A percentile compares a stretch with the other conserved stretches of the same genome.
These are phyloP conservation scores for Ancistrus triradiatus DNA, from an alignment of 2,113 vertebrate genomes.

Conservation along the genomic window DNA sequence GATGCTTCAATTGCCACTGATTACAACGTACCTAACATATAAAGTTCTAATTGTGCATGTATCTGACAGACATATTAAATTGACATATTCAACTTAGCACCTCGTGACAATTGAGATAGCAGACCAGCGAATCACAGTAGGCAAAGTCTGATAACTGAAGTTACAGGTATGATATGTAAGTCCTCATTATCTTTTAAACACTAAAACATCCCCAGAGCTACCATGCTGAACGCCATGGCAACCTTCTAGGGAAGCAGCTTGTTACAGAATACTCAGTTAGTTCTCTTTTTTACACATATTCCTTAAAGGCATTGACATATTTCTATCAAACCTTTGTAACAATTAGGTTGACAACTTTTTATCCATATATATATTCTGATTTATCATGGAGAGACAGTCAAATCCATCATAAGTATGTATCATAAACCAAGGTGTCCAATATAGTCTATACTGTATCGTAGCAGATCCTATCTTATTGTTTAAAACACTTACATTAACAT, in stretches of 20 bases:
- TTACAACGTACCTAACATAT: conserved; percentile 41
- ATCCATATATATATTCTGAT: no score
- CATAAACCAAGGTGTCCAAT: no score
- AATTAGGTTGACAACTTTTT: no score
- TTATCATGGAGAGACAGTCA: no score
- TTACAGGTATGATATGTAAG: conserved; percentile 62
- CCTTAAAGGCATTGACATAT: conserved; percentile 55
- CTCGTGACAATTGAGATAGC: conserved; percentile 45
- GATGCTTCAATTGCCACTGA: conserved; percentile 17
- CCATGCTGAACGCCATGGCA: conserved; percentile 60
- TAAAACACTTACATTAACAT: no score
- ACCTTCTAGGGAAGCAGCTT: conserved; percentile 60
- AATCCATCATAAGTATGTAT: no score
- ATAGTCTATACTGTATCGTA: no score
- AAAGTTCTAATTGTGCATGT: conserved; percentile 47
- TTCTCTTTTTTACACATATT: conserved; percentile 50
- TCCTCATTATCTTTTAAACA: conserved; percentile 72
- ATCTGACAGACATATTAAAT: conserved; percentile 51
- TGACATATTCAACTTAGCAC: conserved; percentile 44
- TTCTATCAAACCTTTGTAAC: no score
- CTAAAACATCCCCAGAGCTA: conserved; percentile 57
- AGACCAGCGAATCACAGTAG: conserved; percentile 39
- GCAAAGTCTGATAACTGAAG: conserved; percentile 48
- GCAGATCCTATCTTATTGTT: no score
- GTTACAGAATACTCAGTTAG: conserved; percentile 70